Evolutionary conservation across 92 coral and sea anemone species (phyloP).

Genomic region (Pocillopora meandrina): DNA sequence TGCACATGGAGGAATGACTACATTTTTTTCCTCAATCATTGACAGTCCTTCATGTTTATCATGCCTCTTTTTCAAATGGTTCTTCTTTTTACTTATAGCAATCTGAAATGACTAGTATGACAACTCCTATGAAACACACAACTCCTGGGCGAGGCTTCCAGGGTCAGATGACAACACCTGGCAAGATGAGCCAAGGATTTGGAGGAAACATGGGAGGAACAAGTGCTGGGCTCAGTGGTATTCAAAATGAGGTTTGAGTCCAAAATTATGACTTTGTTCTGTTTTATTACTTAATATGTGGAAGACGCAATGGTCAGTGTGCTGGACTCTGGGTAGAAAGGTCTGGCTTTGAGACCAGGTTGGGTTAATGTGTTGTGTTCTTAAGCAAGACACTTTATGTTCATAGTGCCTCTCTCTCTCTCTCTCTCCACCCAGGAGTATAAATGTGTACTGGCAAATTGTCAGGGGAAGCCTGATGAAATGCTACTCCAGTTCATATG

Average conservation of each 20-base stretch:
- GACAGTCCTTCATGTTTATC: neutral
- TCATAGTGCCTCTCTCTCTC: too few relatives aligned
- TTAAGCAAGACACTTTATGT: too few relatives aligned
- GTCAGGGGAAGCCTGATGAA: too few relatives aligned
- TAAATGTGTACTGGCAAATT: too few relatives aligned
- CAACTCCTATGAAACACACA: conserved; percentile 23
- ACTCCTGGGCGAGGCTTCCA: conserved; percentile 64
- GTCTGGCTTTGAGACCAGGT: too few relatives aligned
- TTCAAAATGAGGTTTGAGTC: conserved; percentile 67
- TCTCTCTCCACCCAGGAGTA: too few relatives aligned
- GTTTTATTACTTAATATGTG: neutral
- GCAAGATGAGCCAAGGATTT: conserved; percentile 69
- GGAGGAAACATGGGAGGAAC: conserved; percentile 73
- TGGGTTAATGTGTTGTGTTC: too few relatives aligned
- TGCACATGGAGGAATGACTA: too few relatives aligned
- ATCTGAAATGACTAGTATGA: conserved; percentile 45
- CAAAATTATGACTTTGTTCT: neutral
- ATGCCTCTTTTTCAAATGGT: neutral
- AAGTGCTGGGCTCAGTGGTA: conserved; percentile 65
- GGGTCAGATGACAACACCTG: conserved; percentile 70
- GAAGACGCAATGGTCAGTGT: neutral
- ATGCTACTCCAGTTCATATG: too few relatives aligned
- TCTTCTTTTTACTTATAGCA: conserved; percentile 12
- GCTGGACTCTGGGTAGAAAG: too few relatives aligned
- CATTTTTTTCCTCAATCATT: too few relatives aligned